These are phyloP conservation scores for Desmophyllum pertusum DNA, from an alignment of 92 coral and sea anemone species.

Conservation along the genomic window DNA sequence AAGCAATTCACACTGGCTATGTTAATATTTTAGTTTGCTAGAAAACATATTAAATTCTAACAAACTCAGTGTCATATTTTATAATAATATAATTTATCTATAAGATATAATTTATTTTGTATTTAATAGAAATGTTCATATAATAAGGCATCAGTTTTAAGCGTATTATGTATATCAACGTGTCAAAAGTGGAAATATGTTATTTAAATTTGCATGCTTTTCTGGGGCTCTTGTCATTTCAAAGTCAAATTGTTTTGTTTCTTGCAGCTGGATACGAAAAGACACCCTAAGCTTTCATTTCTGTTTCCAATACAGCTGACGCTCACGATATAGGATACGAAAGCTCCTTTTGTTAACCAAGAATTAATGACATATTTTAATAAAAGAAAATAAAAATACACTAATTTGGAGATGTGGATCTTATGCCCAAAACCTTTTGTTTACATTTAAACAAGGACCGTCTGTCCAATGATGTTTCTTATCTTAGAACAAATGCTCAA, in stretches of 20 bases:
- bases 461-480: background rate
- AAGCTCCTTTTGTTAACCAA: background rate
- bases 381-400: background rate
- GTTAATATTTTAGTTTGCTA: too few relatives aligned
- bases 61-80: too few relatives aligned
- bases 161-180: background rate
- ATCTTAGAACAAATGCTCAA: background rate
- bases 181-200: background rate
- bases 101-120: too few relatives aligned
- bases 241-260: background rate
- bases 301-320: background rate
- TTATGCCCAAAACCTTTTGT: background rate
- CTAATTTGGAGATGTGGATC: background rate
- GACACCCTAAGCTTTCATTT: background rate
- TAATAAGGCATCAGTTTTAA: background rate
- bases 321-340: background rate
- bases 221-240: background rate
- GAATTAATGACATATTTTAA: background rate
- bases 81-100: too few relatives aligned
- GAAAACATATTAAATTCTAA: background rate
- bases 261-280: background rate
- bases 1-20: background rate
- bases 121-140: background rate
- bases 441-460: background rate
- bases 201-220: background rate